Conservation (phyloP, 2,113 vertebrate genomes). For the Dinomys branickii region DNA sequence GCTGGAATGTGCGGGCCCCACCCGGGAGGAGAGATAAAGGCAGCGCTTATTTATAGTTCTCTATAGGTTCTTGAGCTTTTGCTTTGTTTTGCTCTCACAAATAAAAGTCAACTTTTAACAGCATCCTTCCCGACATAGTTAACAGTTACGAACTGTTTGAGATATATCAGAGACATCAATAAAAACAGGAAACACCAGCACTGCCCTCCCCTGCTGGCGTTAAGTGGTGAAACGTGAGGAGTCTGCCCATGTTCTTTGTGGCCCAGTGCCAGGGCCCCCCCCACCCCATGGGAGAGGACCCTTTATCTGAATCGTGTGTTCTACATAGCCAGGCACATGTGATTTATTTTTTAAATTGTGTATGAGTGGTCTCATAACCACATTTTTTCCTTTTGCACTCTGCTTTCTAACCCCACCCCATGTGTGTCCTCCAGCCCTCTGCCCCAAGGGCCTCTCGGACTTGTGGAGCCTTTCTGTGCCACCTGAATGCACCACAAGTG, state of each 20-base stretch:
- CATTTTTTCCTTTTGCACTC: no score
- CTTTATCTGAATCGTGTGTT: rapidly evolving
- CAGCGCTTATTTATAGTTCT: constrained; percentile 39
- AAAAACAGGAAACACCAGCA: constrained; percentile 44
- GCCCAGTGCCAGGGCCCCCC: neutral
- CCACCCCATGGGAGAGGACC: neutral
- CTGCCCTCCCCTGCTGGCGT: neutral
- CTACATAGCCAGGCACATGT: neutral
- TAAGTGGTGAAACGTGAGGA: neutral
- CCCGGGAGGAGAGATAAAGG: neutral
- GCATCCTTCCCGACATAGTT: neutral
- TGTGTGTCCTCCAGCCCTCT: neutral
- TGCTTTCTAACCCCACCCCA: rapidly evolving
- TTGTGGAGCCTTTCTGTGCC: neutral
- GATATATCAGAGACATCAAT: neutral
- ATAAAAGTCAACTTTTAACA: neutral
- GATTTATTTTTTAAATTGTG: neutral
- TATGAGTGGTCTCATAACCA: neutral
- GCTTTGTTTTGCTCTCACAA: constrained; percentile 55
- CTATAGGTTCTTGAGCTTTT: neutral
- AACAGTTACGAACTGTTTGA: neutral
- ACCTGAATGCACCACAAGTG: rapidly evolving
- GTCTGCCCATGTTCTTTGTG: neutral
- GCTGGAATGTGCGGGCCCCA: neutral
- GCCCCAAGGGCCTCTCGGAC: neutral